These are phyloP conservation scores for Sus scrofa DNA, from an alignment of 2,113 vertebrate species.

Conservation along the genomic window T2T-Sscrofa CM000826.6:52073501-52074000, in stretches of 20 bases:
- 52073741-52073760: accelerated
- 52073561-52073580: accelerated
- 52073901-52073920: not conserved
- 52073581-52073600: too few relatives aligned
- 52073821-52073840: not conserved
- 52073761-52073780: accelerated
- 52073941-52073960: not conserved
- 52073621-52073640: not conserved
- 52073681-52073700: not conserved
- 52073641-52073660: not conserved
- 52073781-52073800: accelerated
- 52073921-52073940: not conserved
- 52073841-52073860: accelerated
- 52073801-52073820: not conserved
- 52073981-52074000: not conserved
- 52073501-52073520: accelerated
- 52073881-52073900: too few relatives aligned
- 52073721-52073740: accelerated
- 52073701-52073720: accelerated
- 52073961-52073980: too few relatives aligned
- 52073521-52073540: too few relatives aligned
- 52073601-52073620: accelerated
- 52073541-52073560: not conserved
- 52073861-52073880: too few relatives aligned
- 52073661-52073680: not conserved